A percentile compares a stretch with the other conserved stretches of the same genome.
Evolutionary conservation across 2,797 vertebrate genomes (phyloP).

Genomic region (Euthynnus affinis): DNA sequence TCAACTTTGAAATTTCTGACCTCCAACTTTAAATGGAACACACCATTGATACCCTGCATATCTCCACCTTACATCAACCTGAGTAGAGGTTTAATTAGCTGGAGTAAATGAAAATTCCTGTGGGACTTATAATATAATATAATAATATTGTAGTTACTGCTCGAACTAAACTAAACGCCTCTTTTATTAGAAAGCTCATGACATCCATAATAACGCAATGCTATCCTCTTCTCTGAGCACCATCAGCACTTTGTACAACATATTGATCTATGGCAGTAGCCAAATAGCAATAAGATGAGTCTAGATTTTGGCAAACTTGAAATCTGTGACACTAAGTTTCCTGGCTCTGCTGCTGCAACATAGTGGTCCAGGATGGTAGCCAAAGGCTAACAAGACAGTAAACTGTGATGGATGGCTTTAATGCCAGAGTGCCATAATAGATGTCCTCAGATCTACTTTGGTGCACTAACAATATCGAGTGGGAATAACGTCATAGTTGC

Average conservation of each 20-base stretch:
- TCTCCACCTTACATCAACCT: background rate
- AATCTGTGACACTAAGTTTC: background rate
- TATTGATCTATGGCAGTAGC: background rate
- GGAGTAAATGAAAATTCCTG: background rate
- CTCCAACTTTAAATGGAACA: too few species aligned
- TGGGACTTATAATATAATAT: too few species aligned
- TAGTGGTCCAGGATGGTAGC: background rate
- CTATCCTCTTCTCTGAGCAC: background rate
- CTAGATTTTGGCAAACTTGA: background rate
- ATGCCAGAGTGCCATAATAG: background rate
- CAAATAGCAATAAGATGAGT: conserved; percentile 1
- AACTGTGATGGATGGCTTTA: conserved; percentile 5
- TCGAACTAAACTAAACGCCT: background rate
- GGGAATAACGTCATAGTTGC: conserved; percentile 15
- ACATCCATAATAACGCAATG: background rate
- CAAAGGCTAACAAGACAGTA: background rate
- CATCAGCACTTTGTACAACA: background rate
- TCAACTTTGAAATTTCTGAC: too few species aligned
- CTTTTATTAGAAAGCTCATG: background rate
- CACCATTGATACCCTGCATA: too few species aligned
- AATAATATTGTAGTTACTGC: background rate
- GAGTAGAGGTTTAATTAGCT: background rate
- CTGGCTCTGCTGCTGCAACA: background rate
- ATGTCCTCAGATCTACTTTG: conserved; percentile 12
- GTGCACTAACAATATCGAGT: background rate